Conservation (phyloP, 2,888 invertebrate genomes). For the Lasioglossum marginatum region DNA sequence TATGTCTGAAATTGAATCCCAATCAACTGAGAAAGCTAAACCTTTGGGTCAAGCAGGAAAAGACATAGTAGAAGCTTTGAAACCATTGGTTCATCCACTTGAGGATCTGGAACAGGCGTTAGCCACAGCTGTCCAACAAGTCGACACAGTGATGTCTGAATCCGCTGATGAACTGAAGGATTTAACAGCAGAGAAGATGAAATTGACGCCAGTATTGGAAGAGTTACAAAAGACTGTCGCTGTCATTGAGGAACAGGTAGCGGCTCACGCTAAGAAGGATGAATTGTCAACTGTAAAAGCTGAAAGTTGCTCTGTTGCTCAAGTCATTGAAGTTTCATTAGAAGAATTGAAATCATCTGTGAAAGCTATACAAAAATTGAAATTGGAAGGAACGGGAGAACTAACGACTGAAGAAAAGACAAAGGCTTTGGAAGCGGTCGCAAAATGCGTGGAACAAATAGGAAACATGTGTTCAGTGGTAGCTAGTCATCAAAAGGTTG, state of each 20-base stretch:
- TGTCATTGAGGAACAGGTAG: slow-evolving; percentile 37
- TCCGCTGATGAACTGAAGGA: not conserved
- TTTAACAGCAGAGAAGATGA: slow-evolving; percentile 7
- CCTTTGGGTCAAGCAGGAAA: not conserved
- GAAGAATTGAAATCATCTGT: slow-evolving; percentile 36
- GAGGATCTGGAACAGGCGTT: not conserved
- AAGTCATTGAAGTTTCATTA: slow-evolving; percentile 35
- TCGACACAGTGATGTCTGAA: not conserved
- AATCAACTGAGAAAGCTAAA: not conserved
- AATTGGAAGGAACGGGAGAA: slow-evolving; percentile 12
- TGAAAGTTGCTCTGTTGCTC: slow-evolving; percentile 24
- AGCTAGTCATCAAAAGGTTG: slow-evolving; percentile 25
- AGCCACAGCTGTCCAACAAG: not conserved
- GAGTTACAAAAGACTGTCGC: slow-evolving; percentile 47
- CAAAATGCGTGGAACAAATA: slow-evolving; percentile 65
- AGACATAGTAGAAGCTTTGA: not conserved
- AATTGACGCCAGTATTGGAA: slow-evolving; percentile 40
- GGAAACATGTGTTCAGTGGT: slow-evolving; percentile 34
- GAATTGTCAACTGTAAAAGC: slow-evolving; percentile 77
- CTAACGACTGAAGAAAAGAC: slow-evolving; percentile 46
- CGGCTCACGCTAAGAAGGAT: slow-evolving; percentile 70
- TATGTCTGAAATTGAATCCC: slow-evolving; percentile 26
- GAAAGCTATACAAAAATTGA: slow-evolving; percentile 28
- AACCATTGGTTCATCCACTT: not conserved
- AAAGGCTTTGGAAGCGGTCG: slow-evolving; percentile 83